phyloP scores from a whole-genome alignment of 1,140 invertebrate genomes.

The Ganaspis sp. region DNA sequence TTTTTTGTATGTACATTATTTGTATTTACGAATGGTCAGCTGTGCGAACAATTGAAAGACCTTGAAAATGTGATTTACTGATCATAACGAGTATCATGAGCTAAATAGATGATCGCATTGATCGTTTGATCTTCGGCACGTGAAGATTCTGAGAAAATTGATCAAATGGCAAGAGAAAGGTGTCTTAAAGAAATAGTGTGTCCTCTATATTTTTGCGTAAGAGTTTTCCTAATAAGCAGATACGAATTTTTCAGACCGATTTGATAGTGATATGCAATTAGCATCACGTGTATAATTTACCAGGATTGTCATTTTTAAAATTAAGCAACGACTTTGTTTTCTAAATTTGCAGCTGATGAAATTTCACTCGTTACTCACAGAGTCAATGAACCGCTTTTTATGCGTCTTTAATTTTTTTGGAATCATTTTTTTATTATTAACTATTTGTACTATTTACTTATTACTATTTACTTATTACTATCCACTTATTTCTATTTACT shows the following conservation, averaged over 20 bases:
- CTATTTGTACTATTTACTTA: too few species aligned
- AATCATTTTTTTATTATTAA: too few species aligned
- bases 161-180: constrained; percentile 23
- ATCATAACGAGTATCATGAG: background rate
- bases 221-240: background rate
- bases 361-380: too few species aligned
- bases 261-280: background rate
- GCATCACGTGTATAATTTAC: background rate
- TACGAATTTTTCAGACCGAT: background rate
- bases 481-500: too few species aligned
- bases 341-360: too few species aligned
- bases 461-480: too few species aligned
- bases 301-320: too few species aligned
- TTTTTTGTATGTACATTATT: too few species aligned
- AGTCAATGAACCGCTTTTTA: too few species aligned
- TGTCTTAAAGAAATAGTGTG: background rate
- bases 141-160: background rate
- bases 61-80: background rate
- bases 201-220: background rate
- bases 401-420: too few species aligned
- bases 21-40: background rate
- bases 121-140: background rate
- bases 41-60: background rate
- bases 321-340: too few species aligned
- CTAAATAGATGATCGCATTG: background rate